Evolutionary conservation across 2,888 invertebrate genomes (phyloP).

Genomic region (Apotomis turbidana): DNA sequence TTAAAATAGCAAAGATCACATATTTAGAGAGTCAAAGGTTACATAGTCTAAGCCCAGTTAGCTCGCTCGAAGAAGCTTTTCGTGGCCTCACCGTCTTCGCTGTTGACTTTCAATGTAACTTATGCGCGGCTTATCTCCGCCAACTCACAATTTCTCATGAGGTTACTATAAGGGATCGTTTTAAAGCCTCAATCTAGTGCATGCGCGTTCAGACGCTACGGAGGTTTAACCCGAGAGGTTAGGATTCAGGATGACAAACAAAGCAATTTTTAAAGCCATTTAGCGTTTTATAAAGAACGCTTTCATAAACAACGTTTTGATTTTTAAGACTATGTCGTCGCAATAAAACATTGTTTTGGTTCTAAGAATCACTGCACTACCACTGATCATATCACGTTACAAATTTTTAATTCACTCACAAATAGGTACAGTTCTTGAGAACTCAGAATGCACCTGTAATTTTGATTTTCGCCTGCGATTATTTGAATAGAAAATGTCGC

Average conservation of each 20-base stretch:
- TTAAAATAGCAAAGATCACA: too few relatives aligned
- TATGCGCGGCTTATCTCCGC: conserved; percentile 37
- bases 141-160: conserved; percentile 36
- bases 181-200: conserved; percentile 32
- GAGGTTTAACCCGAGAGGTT: neutral
- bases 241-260: conserved; percentile 5
- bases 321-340: neutral
- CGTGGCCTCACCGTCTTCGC: conserved; percentile 46
- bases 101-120: conserved; percentile 60
- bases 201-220: conserved; percentile 8
- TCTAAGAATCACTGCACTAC: too few relatives aligned
- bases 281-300: neutral
- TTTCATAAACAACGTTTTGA: neutral
- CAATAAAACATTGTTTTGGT: too few relatives aligned
- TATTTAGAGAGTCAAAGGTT: too few relatives aligned
- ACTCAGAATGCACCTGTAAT: too few relatives aligned
- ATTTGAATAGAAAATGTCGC: too few relatives aligned
- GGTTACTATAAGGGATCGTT: conserved; percentile 29
- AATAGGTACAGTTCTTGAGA: too few relatives aligned
- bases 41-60: too few relatives aligned
- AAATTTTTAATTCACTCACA: too few relatives aligned
- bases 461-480: too few relatives aligned
- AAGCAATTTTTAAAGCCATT: neutral
- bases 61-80: conserved; percentile 20
- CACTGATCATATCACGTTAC: too few relatives aligned